Base-by-base conservation (phyloP, 2,797 vertebrate species). In the Muscicapa comitata region DNA sequence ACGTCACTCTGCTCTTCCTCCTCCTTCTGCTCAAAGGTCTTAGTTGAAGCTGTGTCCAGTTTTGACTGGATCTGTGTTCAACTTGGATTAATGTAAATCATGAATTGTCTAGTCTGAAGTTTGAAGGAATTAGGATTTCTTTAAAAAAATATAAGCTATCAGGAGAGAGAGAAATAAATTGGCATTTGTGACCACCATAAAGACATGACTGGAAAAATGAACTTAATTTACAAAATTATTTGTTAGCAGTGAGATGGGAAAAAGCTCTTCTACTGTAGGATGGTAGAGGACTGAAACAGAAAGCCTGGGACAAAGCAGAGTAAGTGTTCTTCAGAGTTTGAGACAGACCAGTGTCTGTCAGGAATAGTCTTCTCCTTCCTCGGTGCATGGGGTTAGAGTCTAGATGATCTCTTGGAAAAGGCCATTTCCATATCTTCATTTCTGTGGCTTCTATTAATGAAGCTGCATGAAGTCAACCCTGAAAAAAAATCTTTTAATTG, bases 401-500 rank as follows among this genome's bases (percentile, higher is more conserved):
- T 59, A 19, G 21, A 37, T 19, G 7, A 35, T 11, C 9, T 51
- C 31, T 37, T 70, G 26, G 37, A 43, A 43, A 68, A 51, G 21
- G 4, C 4, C 13, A 31, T 35, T 70, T 70, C 31, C 8, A 25
- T 26, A 17, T 35, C 20, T 35, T 80, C 5, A 17, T 70, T 80
- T 68, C 45, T 68, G 8, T 59, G 45, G 35, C 20, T 43, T 35
- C 37, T 59, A 6, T 70, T 81, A 74, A 76, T 33, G 21, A 43
- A 72, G 7, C 2, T 81, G 13, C 28, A 67, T 28, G 29, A 85
- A 88, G 3, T 17, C 7, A 82, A 29, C 15, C 4, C 14, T 29
- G 14, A 11, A 71, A 84, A 68, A 28, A 14, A 4, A 0, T 2
- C 24, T 31, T 5, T 0, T 9, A 23, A 51, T 74, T 40, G 20